Evolutionary conservation across 2,888 invertebrate species (phyloP), one percentile per base, ranked within the genome.

Genomic region (Caenorhabditis sp.): DNA sequence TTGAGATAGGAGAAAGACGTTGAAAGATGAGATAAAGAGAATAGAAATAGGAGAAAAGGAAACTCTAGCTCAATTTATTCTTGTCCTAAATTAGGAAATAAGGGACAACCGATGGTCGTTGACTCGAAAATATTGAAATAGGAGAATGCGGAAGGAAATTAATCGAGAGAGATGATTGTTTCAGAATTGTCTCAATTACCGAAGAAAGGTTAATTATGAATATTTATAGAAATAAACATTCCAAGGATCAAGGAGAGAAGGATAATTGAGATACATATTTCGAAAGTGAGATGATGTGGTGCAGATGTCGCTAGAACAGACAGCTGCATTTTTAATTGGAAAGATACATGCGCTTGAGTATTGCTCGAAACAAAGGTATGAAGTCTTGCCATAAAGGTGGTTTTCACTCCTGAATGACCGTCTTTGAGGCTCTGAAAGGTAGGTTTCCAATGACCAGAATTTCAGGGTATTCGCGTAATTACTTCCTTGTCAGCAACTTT

Each of bases 21-120:
- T n/a, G n/a, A 54, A 14, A 54, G 22, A 54, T n/a, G n/a, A n/a
- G n/a, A n/a, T n/a, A n/a, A n/a, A 35, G 54, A 22, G 41, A 16
- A n/a, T 38, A 66, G 68, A 66, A 68, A 75, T 47, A 49, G 58
- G 75, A 75, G 66, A 44, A 44, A 54, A 51, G 26, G 14, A 56
- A 31, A 59, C 47, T 68, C 75, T 66, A 75, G 68, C 66, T 41
- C 24, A 38, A 47, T 63, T 41, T 63, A 49, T 51, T 31, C 61
- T 49, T 12, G 35, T 56, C 58, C n/a, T 51, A 54, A 74, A 64
- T 63, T 63, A 61, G 73, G 12, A 47, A 59, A 49, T 66, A 51
- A 26, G 14, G 66, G 31, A 28, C n/a, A 38, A 19, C 59, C 51
- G 41, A 38, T 64, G 74, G 49, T 74, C 74, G 47, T 38, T 64